These are phyloP conservation scores for Trachelus troglodyta DNA, from an alignment of 2,888 invertebrate species.

Conservation along the genomic window DNA sequence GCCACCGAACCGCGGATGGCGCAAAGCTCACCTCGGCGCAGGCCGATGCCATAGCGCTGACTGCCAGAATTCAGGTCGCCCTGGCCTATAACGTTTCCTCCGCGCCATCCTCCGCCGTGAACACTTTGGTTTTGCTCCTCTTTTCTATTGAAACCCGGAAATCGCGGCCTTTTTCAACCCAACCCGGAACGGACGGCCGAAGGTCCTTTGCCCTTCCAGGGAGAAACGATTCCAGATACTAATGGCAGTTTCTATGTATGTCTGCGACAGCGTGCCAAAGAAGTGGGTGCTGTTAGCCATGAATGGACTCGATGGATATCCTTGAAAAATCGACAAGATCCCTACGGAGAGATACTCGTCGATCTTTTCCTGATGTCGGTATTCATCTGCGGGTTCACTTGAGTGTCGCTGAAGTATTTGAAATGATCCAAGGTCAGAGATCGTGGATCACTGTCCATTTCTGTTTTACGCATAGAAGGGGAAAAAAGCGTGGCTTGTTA, in stretches of 20 bases:
- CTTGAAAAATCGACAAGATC: neutral
- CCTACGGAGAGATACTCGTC: neutral
- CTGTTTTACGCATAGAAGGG: neutral
- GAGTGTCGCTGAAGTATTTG: neutral
- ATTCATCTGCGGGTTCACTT: neutral
- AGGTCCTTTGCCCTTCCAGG: neutral
- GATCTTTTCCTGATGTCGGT: neutral
- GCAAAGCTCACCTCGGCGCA: slow-evolving; percentile 17
- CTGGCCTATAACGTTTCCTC: neutral
- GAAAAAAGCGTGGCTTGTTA: neutral
- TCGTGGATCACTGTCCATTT: neutral
- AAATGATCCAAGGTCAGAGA: neutral
- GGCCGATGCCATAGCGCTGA: slow-evolving; percentile 9
- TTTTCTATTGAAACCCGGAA: neutral
- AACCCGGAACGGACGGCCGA: neutral
- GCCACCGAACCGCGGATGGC: slow-evolving; percentile 49
- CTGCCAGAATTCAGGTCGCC: slow-evolving; percentile 6
- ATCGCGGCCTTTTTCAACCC: neutral
- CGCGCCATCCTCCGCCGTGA: neutral
- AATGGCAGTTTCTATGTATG: slow-evolving; percentile 2
- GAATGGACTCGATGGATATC: neutral
- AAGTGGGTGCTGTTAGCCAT: neutral
- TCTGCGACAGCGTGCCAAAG: neutral
- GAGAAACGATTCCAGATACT: neutral
- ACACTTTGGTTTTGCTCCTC: neutral